phyloP scores from a whole-genome alignment of 2,113 vertebrate species.

The Pithys albifrons region DNA sequence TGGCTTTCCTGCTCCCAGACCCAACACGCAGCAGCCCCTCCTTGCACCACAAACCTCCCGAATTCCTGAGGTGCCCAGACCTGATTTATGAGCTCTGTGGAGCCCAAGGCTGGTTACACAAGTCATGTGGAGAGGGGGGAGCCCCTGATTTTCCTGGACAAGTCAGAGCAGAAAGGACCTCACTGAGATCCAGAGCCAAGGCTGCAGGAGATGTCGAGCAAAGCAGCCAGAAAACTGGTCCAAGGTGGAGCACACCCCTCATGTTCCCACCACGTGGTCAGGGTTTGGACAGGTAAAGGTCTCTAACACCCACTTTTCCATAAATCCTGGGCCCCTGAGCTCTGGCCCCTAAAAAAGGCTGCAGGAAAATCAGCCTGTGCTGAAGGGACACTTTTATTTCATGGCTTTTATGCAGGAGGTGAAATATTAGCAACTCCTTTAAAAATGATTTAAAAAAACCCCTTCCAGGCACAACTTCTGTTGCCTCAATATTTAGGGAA shows the following conservation, averaged over 20 bases:
- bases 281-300: neutral
- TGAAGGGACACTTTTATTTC: neutral
- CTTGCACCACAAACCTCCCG: rapidly evolving
- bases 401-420: neutral
- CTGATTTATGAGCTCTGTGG: neutral
- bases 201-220: neutral
- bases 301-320: neutral
- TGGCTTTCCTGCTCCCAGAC: neutral
- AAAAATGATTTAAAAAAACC: neutral
- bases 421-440: neutral
- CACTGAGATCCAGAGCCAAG: neutral
- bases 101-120: neutral
- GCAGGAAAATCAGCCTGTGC: neutral
- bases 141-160: neutral
- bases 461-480: neutral
- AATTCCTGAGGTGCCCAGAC: slow-evolving; percentile 32
- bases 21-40: neutral
- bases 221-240: neutral
- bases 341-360: neutral
- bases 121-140: neutral
- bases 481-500: neutral
- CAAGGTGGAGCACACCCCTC: neutral
- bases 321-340: neutral
- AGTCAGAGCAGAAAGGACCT: neutral
- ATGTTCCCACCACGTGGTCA: neutral